Evolutionary conservation across 2,888 invertebrate genomes (phyloP).

Genomic region (Micropterix aruncella): DNA sequence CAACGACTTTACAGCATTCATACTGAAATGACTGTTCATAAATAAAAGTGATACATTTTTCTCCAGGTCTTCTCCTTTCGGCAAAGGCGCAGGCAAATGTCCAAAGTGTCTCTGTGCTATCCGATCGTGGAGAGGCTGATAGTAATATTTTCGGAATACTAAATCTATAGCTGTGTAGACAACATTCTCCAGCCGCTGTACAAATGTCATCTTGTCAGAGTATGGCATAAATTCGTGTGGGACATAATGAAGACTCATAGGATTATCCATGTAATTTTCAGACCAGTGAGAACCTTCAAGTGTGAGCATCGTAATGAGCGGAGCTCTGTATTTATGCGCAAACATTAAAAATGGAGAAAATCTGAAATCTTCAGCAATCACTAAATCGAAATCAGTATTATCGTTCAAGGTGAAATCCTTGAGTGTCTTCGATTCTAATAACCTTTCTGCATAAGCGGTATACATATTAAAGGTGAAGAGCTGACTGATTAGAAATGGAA

Average conservation of each 20-base stretch:
- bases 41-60: conserved; percentile 28
- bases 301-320: conserved; percentile 20
- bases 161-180: conserved; percentile 21
- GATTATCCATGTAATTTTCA: conserved; percentile 29
- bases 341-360: conserved; percentile 27
- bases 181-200: conserved; percentile 24
- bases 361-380: conserved; percentile 26
- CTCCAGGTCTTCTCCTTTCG: conserved; percentile 24
- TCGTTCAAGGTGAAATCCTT: conserved; percentile 19
- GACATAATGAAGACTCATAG: conserved; percentile 31
- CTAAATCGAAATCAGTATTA: conserved; percentile 23
- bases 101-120: conserved; percentile 20
- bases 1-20: conserved; percentile 26
- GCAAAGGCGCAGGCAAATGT: conserved; percentile 18
- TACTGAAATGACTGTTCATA: conserved; percentile 29
- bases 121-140: conserved; percentile 22
- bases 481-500: not conserved
- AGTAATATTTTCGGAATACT: conserved; percentile 16
- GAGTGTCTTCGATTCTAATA: conserved; percentile 19
- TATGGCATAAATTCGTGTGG: conserved; percentile 25
- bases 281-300: conserved; percentile 16
- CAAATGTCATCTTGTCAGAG: conserved; percentile 29
- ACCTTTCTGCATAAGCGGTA: conserved; percentile 14
- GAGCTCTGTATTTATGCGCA: conserved; percentile 23
- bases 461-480: not conserved